phyloP scores from a whole-genome alignment of 2,888 invertebrate species.

The Aphidius colemani region DNA sequence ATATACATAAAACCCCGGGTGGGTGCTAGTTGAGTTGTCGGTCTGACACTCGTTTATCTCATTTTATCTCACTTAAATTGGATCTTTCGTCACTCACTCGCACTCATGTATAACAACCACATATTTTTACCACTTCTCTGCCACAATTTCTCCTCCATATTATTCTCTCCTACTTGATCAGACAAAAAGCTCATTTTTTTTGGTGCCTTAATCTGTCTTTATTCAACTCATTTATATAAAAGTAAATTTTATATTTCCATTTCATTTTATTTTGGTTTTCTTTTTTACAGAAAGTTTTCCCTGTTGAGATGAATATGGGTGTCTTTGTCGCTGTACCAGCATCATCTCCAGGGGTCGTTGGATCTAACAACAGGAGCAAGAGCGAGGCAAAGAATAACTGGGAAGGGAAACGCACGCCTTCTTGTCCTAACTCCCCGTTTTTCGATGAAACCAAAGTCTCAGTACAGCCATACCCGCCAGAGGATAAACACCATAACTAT shows the following conservation, averaged over 20 bases:
- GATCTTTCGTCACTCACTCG: slow-evolving; percentile 27
- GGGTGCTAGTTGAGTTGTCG: slow-evolving; percentile 60
- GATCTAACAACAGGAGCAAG: not conserved
- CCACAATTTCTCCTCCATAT: slow-evolving; percentile 26
- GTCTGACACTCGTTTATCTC: slow-evolving; percentile 57
- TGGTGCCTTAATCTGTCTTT: too few species aligned
- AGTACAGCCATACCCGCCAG: slow-evolving; percentile 59
- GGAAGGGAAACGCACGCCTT: slow-evolving; percentile 31
- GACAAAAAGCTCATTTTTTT: too few species aligned
- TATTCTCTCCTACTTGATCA: slow-evolving; percentile 27
- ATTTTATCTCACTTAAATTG: slow-evolving; percentile 9
- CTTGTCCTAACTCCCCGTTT: slow-evolving; percentile 37
- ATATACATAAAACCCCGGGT: slow-evolving; percentile 28
- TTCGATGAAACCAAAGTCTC: slow-evolving; percentile 41
- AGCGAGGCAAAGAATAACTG: not conserved
- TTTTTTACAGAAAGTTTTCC: too few species aligned
- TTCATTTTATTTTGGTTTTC: slow-evolving; percentile 35
- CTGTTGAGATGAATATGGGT: not conserved
- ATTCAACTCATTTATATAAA: too few species aligned
- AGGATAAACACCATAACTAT: slow-evolving; percentile 53
- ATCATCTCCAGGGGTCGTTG: slow-evolving; percentile 18
- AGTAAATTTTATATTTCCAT: slow-evolving; percentile 27
- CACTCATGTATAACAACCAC: not conserved
- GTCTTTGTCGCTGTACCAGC: slow-evolving; percentile 49
- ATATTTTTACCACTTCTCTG: slow-evolving; percentile 8